Evolutionary conservation across 1,140 invertebrate species (phyloP).

Genomic region (Bombus sylvicola): DNA sequence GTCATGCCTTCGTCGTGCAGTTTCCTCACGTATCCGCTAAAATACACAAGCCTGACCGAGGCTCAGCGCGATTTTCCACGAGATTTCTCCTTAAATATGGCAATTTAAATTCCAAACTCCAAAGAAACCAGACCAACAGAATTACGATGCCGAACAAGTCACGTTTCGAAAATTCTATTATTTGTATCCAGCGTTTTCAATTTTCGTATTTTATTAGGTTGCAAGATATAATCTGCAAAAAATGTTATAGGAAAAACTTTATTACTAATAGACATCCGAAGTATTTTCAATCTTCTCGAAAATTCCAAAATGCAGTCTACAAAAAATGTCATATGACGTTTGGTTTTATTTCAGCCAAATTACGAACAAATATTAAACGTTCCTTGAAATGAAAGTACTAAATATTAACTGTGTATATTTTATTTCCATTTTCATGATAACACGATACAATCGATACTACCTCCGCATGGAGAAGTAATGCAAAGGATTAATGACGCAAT

Average conservation of each 20-base stretch:
- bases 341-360: not conserved
- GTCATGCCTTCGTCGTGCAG: constrained; percentile 4
- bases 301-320: not conserved
- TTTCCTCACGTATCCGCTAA: constrained; percentile 11
- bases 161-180: not conserved
- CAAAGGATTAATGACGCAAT: not conserved
- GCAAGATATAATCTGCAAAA: not conserved
- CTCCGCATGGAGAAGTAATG: not conserved
- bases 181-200: not conserved
- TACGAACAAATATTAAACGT: not conserved
- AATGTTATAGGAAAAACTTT: not conserved
- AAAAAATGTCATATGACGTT: not conserved
- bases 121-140: no score
- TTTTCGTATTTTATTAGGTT: not conserved
- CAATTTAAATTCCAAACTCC: not conserved
- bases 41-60: constrained; percentile 19
- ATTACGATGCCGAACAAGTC: not conserved
- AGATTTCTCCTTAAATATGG: not conserved
- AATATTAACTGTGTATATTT: not conserved
- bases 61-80: not conserved
- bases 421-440: not conserved
- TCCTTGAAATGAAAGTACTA: not conserved
- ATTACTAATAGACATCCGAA: not conserved
- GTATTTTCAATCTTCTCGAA: not conserved
- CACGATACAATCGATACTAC: not conserved